These are phyloP conservation scores for Micromys minutus DNA, from an alignment of 2,113 vertebrate species.

Conservation along the genomic window DNA sequence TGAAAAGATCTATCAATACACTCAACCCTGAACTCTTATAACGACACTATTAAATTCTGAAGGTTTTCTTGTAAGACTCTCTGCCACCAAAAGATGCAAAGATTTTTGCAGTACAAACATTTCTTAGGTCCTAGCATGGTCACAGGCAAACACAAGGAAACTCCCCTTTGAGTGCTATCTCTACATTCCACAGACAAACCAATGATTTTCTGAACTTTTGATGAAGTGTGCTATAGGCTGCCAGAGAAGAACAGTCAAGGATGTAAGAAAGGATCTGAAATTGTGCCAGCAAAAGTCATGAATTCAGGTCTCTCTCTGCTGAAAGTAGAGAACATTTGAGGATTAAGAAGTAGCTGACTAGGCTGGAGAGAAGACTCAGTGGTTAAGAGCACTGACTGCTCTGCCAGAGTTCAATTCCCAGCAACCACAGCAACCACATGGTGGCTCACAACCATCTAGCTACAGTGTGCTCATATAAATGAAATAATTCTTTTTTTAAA, in stretches of 20 bases:
- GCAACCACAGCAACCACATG: no score
- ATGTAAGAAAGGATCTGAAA: not conserved
- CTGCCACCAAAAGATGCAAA: not conserved
- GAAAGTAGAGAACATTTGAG: not conserved
- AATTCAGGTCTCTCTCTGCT: not conserved
- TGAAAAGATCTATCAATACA: conserved; percentile 12
- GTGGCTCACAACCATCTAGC: no score
- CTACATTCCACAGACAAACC: not conserved
- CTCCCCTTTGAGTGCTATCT: not conserved
- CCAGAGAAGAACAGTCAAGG: not conserved
- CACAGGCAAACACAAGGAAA: not conserved
- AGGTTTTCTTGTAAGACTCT: conserved; percentile 44
- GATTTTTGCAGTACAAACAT: not conserved
- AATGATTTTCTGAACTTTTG: not conserved
- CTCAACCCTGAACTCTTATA: conserved; percentile 21
- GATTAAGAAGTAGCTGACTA: not conserved
- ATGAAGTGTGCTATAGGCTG: not conserved
- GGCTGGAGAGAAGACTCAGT: no score
- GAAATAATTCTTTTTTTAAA: no score
- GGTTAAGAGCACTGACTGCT: no score
- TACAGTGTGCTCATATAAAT: no score
- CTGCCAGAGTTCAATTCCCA: no score
- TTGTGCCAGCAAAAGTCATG: not conserved
- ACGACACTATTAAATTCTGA: conserved; percentile 39
- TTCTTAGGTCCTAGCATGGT: not conserved